phyloP scores from a whole-genome alignment of 2,113 vertebrate species.

The Chaenocephalus aceratus region DNA sequence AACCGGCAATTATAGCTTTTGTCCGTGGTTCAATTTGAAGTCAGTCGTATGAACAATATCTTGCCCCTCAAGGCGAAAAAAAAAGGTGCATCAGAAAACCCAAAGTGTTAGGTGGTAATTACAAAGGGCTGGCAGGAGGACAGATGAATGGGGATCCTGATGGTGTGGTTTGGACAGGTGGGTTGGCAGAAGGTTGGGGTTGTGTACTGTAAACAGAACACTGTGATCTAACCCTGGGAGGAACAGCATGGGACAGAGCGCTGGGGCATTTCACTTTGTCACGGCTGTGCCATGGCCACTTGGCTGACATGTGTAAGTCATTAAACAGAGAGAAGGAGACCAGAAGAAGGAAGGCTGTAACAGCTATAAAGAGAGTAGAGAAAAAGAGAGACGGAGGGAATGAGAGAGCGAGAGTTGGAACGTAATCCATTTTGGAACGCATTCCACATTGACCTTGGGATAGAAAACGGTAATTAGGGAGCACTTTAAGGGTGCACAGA shows the following conservation, averaged over 20 bases:
- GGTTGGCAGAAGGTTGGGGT: constrained; percentile 50
- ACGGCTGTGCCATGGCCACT: constrained; percentile 48
- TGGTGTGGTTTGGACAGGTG: constrained; percentile 72
- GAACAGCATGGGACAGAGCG: constrained; percentile 36
- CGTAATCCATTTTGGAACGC: constrained; percentile 78
- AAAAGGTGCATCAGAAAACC: constrained; percentile 25
- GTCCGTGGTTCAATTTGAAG: constrained; percentile 58
- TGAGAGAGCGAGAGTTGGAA: constrained; percentile 62
- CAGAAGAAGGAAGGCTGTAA: constrained; percentile 43
- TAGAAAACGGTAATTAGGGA: constrained; percentile 79
- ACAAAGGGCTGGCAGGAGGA: constrained; percentile 34
- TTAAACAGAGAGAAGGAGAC: constrained; percentile 64
- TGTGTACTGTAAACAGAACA: constrained; percentile 61
- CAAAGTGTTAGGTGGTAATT: constrained; percentile 15
- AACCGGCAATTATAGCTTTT: constrained; percentile 70
- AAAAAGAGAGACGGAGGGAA: constrained; percentile 35
- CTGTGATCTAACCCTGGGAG: constrained; percentile 47
- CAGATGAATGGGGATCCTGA: constrained; percentile 45
- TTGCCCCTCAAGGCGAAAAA: constrained; percentile 1
- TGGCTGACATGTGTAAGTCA: constrained; percentile 78
- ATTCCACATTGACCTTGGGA: constrained; percentile 79
- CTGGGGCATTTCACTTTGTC: constrained; percentile 60
- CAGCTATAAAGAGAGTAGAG: constrained; percentile 21
- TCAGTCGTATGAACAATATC: constrained; percentile 41
- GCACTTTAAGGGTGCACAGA: constrained; percentile 64